Evolutionary conservation across 2,113 vertebrate species (phyloP).

Genomic region (Ceratotherium simum): DNA sequence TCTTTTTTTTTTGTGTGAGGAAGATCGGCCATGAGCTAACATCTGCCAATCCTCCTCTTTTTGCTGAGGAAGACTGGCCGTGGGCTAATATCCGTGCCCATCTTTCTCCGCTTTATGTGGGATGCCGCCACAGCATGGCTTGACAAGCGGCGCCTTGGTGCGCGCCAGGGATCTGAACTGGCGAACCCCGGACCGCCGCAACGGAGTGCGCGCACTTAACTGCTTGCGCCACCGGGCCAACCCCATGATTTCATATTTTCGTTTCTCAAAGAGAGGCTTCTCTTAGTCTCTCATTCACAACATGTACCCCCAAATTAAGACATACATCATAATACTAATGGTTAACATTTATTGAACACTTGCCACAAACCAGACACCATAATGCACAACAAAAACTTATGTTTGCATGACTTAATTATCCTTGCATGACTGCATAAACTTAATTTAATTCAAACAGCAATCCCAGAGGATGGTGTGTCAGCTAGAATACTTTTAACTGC

Average conservation of each 20-base stretch:
- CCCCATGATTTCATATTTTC: background rate
- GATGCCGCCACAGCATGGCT: too few relatives aligned
- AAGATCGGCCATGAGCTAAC: too few relatives aligned
- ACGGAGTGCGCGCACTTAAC: too few relatives aligned
- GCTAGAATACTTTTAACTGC: background rate
- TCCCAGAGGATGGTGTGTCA: background rate
- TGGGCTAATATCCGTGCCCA: too few relatives aligned
- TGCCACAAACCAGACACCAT: background rate
- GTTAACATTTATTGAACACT: background rate
- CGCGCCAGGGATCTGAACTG: too few relatives aligned
- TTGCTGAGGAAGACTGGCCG: too few relatives aligned
- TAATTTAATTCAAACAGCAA: background rate
- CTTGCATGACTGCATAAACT: background rate
- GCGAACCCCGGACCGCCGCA: too few relatives aligned
- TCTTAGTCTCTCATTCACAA: conserved; percentile 7
- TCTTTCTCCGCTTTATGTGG: too few relatives aligned
- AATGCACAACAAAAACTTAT: background rate
- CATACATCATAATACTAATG: background rate
- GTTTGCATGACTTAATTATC: background rate
- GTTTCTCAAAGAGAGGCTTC: background rate
- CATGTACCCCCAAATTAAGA: background rate
- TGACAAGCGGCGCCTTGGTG: too few relatives aligned
- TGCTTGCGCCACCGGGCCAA: too few relatives aligned
- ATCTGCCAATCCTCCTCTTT: too few relatives aligned
- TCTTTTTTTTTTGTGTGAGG: too few relatives aligned